Evolutionary conservation across 2,113 vertebrate genomes (phyloP).

Genomic region (Mobula hypostoma): DNA sequence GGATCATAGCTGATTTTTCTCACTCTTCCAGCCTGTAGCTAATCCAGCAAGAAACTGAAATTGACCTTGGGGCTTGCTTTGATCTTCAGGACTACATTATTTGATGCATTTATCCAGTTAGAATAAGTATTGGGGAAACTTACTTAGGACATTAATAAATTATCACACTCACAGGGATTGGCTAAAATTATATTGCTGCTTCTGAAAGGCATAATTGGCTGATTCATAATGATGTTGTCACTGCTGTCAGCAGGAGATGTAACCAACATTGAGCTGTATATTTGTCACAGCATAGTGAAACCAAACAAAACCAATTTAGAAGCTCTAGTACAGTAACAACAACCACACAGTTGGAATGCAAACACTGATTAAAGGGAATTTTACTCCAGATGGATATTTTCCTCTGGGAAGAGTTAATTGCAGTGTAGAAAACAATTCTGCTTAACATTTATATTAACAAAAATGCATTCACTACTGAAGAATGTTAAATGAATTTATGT

Average conservation of each 20-base stretch:
- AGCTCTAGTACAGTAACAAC: slow-evolving; percentile 69
- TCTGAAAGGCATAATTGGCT: slow-evolving; percentile 8
- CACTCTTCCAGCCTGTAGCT: neutral
- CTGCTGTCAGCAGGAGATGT: slow-evolving; percentile 34
- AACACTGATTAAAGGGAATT: slow-evolving; percentile 64
- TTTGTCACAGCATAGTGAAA: slow-evolving; percentile 58
- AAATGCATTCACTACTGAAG: slow-evolving; percentile 52
- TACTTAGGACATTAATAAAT: neutral
- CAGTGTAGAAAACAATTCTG: slow-evolving; percentile 57
- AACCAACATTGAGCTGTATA: slow-evolving; percentile 49
- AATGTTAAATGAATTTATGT: slow-evolving; percentile 64
- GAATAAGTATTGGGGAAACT: neutral
- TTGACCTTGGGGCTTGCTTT: neutral
- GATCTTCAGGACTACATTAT: neutral
- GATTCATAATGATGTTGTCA: slow-evolving; percentile 22
- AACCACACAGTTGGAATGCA: slow-evolving; percentile 67
- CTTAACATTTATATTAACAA: slow-evolving; percentile 55
- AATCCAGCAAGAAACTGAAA: neutral
- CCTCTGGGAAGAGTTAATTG: slow-evolving; percentile 60
- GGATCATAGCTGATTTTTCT: neutral
- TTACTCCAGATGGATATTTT: slow-evolving; percentile 62
- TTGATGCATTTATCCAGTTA: neutral
- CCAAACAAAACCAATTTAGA: slow-evolving; percentile 68
- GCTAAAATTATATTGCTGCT: neutral
- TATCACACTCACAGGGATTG: neutral